Evolutionary conservation across 2,797 vertebrate genomes (phyloP), one percentile per base, ranked within the genome.

Genomic region (Philypnodon macrostomus): DNA sequence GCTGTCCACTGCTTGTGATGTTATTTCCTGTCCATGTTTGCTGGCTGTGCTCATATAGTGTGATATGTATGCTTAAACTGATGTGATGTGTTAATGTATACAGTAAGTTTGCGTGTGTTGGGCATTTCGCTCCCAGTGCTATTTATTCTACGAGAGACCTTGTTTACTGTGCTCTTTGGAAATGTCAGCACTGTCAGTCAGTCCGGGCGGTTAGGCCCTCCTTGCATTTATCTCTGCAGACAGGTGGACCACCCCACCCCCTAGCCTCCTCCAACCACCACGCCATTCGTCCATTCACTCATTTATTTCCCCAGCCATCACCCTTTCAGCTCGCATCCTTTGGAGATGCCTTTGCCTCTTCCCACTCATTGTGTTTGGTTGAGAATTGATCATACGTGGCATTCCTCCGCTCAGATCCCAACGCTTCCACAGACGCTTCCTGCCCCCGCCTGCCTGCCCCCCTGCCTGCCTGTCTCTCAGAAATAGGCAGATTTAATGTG

Each of bases 101-200:
- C 66, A 58, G 67, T 71, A 52, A 19, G 36, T 51, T 51, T 53
- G n/a, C n/a, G n/a, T n/a, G n/a, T n/a, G 27, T 56, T 57, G 47
- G 46, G 53, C 58, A 53, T 37, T 53, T 27, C 40, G 44, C 51
- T 62, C 53, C 37, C 18, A 15, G 7, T 80, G 78, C 68, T 84
- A 72, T 89, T 89, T 87, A 81, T 87, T 80, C 67, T 65, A 35
- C 58, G 44, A 50, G 47, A 81, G 77, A 67, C 80, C 64, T 75
- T 85, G 85, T 88, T 86, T 85, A 86, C 77, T 76, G 68, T 80
- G 79, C 80, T 82, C 79, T 85, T 78, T 84, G 77, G 63, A 89
- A 90, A 90, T 90, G 88, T 88, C 87, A 89, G 70, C 54, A 40
- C 79, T 85, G 88, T 85, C 90, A 87, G 56, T 90, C 87, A 88